Percentiles rank a stretch among this genome's conserved stretches.
phyloP scores from a whole-genome alignment of 2,797 vertebrate genomes.

The Gastrophryne carolinensis region DNA sequence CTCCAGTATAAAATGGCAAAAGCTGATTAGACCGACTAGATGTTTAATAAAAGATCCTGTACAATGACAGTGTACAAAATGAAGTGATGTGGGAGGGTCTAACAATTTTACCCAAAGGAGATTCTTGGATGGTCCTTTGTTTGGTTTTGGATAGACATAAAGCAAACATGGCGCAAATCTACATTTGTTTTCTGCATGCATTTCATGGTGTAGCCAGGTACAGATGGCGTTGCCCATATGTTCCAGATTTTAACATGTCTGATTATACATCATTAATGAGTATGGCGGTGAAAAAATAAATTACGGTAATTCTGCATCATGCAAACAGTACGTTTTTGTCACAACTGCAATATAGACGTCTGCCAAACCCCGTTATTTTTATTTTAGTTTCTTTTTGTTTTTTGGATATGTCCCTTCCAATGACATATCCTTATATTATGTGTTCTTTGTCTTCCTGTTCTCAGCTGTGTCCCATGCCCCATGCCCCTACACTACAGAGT shows the following conservation, averaged over 20 bases:
- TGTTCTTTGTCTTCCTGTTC: background rate
- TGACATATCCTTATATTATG: background rate
- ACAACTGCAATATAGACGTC: background rate
- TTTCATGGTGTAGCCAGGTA: background rate
- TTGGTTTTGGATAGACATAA: background rate
- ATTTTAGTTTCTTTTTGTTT: background rate
- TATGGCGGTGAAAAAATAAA: slow-evolving; percentile 16
- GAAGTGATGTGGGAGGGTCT: background rate
- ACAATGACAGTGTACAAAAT: background rate
- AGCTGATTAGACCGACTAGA: background rate
- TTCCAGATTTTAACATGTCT: slow-evolving; percentile 1
- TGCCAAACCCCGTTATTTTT: background rate
- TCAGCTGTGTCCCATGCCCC: background rate
- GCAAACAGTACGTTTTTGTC: background rate
- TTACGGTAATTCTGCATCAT: background rate
- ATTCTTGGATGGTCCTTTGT: background rate
- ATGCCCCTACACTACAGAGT: slow-evolving; percentile 8
- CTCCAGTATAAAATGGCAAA: background rate
- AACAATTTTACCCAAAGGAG: background rate
- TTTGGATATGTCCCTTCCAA: background rate
- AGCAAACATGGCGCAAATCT: background rate
- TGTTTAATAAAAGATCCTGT: background rate
- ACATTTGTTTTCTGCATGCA: slow-evolving; percentile 8
- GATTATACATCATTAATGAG: background rate
- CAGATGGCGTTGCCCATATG: slow-evolving; percentile 13